These are phyloP conservation scores for Dicycla oo DNA, from an alignment of 2,888 invertebrate species.

Conservation along the genomic window DNA sequence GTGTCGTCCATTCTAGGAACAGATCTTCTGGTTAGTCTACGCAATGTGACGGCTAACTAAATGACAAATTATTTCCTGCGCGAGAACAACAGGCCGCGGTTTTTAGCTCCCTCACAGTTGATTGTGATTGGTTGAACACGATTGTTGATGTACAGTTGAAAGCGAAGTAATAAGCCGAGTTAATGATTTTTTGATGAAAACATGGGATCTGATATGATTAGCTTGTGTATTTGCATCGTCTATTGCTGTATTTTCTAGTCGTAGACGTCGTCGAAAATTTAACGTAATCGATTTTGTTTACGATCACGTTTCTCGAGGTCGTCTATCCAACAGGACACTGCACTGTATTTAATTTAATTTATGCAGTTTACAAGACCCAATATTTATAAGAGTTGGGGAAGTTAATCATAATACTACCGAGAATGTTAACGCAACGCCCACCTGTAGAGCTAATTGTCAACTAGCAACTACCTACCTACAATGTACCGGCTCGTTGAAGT, in stretches of 20 bases:
- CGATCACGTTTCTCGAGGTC: conserved; percentile 37
- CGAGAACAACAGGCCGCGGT: conserved; percentile 60
- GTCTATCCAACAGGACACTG: not conserved
- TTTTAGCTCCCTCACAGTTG: conserved; percentile 52
- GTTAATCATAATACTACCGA: conserved; percentile 20
- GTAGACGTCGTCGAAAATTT: not conserved
- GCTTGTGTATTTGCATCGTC: conserved; percentile 20
- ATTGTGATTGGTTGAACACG: conserved; percentile 53
- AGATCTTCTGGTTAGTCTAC: conserved; percentile 38
- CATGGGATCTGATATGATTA: conserved; percentile 22
- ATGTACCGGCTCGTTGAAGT: not conserved
- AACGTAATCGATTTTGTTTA: not conserved
- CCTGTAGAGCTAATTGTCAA: not conserved
- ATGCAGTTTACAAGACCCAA: conserved; percentile 29
- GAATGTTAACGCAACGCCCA: conserved; percentile 15
- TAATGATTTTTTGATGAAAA: conserved; percentile 46
- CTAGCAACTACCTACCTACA: too few relatives aligned
- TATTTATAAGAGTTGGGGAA: conserved; percentile 17
- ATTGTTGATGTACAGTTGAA: conserved; percentile 43
- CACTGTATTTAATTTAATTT: conserved; percentile 25
- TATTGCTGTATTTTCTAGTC: conserved; percentile 3
- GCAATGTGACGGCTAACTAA: conserved; percentile 54
- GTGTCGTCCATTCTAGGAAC: not conserved
- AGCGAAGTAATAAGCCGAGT: conserved; percentile 41
- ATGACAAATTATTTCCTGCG: conserved; percentile 73